Percentiles rank a stretch among this genome's conserved stretches.
These are phyloP conservation scores for Spongia lamella DNA, from an alignment of 37 sponge, comb jelly and placozoan species.

Conservation along the genomic window DNA sequence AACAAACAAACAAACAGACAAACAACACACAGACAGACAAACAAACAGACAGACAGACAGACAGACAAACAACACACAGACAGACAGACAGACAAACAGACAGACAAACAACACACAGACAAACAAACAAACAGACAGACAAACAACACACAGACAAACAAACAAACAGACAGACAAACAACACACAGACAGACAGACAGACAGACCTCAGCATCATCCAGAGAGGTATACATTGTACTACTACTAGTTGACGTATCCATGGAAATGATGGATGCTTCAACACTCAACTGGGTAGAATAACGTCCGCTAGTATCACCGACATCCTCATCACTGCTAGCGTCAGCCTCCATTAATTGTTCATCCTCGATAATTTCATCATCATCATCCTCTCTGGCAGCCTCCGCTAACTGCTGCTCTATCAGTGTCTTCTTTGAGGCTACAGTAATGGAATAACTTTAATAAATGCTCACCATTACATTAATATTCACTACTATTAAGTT, in stretches of 20 bases:
- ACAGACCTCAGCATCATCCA: conserved; percentile 43
- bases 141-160: too few species aligned
- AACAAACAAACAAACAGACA: not conserved
- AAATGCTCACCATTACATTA: too few species aligned
- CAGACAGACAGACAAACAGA: conserved; percentile 20
- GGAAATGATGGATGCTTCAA: conserved; percentile 58
- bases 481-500: too few species aligned
- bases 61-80: conserved; percentile 31
- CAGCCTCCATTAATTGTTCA: not conserved
- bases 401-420: conserved; percentile 59
- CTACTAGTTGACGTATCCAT: conserved; percentile 47
- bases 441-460: not conserved
- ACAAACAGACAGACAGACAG: not conserved
- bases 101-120: conserved; percentile 19
- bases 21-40: not conserved
- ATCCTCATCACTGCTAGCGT: conserved; percentile 46
- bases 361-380: conserved; percentile 13
- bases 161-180: not conserved
- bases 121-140: not conserved
- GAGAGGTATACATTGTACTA: conserved; percentile 24
- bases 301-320: not conserved
- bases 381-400: conserved; percentile 49
- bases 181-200: not conserved
- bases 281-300: not conserved
- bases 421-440: conserved; percentile 51